Base-by-base conservation (phyloP, 2,797 vertebrate genomes). In the Monodelphis domestica region DNA sequence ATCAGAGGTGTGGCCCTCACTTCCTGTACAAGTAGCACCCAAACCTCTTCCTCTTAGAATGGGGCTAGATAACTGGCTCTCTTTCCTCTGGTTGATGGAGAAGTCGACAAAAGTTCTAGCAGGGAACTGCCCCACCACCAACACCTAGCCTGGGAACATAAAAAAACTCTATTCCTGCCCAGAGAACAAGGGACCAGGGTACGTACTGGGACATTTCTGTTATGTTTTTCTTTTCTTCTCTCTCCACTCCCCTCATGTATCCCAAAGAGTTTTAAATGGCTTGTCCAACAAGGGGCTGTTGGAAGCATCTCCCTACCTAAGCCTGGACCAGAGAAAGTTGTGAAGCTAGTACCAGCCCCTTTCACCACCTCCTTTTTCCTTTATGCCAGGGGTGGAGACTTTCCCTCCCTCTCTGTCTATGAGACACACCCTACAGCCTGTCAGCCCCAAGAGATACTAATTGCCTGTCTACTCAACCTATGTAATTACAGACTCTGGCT, bases 391-490 rank as follows among this genome's bases (percentile, higher is more conserved):
- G 14, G 52, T 54, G 53, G 59, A 91, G 91, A 29, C 10, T 29
- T 53, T 55, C 89, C 29, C 87, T 54, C 63, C 56, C 53, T 52
- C 53, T 51, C 59, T n/a, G 92, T n/a, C 92, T 88, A 52, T 30
- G 0, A 28, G 90, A 90, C 84, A 89, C 91, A 94, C 90, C 90
- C 94, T 50, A 55, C 92, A 53, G 94, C 91, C 93, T 91, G 94
- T 94, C 94, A 90, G 90, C 91, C 91, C 91, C 90, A 55, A 95
- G 95, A 96, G 91, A 92, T 95, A 92, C 96, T 96, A 97, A 97
- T 94, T 96, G 97, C 92, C 96, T 93, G 95, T 97, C 96, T 97
- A 89, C 89, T 90, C 90, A 90, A 51, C 59, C 95, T 96, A 94
- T 94, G 1, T 97, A 95, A 97, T 96, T 95, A 97, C 92, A 95